A percentile compares a stretch with the other conserved stretches of the same genome.
These are phyloP conservation scores for Clarias magur DNA, from an alignment of 2,113 vertebrate genomes.

Conservation along the genomic window DNA sequence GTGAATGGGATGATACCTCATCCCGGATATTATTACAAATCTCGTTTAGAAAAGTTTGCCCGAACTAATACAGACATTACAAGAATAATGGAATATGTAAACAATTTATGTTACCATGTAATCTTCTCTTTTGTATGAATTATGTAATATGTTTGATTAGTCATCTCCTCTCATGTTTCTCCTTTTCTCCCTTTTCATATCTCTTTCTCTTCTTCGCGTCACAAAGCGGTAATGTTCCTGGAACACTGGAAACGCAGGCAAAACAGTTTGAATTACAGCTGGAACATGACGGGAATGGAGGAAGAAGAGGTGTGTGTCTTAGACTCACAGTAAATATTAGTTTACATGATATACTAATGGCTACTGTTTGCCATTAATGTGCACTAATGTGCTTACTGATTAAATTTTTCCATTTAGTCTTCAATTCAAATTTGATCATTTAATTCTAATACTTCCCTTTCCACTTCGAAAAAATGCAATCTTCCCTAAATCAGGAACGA, in stretches of 20 bases:
- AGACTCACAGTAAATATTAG: conserved; percentile 7
- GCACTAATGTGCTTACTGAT: not conserved
- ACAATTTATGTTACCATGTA: not conserved
- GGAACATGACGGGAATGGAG: conserved; percentile 94
- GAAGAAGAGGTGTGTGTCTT: conserved; percentile 86
- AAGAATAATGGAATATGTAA: conserved; percentile 7
- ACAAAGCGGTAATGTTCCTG: conserved; percentile 88
- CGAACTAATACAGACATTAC: not conserved
- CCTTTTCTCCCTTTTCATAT: conserved; percentile 4
- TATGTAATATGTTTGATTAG: conserved; percentile 15
- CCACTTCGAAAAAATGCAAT: conserved; percentile 54
- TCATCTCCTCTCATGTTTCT: not conserved
- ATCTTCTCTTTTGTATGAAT: not conserved
- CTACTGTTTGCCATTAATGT: no score
- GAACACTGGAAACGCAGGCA: conserved; percentile 96
- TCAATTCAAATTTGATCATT: not conserved
- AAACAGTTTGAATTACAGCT: conserved; percentile 91
- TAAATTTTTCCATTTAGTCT: conserved; percentile 12
- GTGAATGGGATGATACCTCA: conserved; percentile 28
- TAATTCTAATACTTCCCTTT: conserved; percentile 15
- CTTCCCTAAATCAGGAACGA: conserved; percentile 64
- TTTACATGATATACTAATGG: not conserved
- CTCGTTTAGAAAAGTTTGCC: not conserved
- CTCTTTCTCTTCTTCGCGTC: not conserved
- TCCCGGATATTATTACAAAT: not conserved